Evolutionary conservation across 2,797 vertebrate species (phyloP).

Genomic region (Microctenopoma stevenorrisi): DNA sequence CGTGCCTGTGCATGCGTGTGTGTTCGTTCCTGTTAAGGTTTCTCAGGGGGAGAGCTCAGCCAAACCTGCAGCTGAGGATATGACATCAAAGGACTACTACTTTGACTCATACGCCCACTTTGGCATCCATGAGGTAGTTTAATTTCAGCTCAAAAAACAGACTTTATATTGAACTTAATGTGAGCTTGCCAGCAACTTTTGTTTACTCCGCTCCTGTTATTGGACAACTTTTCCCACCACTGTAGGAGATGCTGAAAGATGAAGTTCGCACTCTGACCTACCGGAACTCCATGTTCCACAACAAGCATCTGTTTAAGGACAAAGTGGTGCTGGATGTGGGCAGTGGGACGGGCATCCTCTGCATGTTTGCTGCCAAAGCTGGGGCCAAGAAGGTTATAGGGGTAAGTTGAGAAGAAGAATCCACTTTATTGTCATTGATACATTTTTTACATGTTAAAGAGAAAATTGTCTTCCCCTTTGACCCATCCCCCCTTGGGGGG

Average conservation of each 20-base stretch:
- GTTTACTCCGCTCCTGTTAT: not conserved
- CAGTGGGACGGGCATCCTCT: conserved; percentile 94
- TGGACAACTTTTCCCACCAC: rapidly evolving
- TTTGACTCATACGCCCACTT: conserved; percentile 97
- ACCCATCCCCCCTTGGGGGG: too few relatives aligned
- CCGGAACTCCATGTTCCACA: conserved; percentile 97
- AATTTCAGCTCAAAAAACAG: not conserved
- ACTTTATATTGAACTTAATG: not conserved
- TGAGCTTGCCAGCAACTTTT: too few relatives aligned
- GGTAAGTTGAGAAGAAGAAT: conserved; percentile 73
- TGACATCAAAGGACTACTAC: conserved; percentile 97
- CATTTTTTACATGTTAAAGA: too few relatives aligned
- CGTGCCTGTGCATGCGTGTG: not conserved
- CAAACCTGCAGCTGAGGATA: conserved; percentile 93
- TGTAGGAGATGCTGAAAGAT: conserved; percentile 95
- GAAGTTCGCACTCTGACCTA: conserved; percentile 95
- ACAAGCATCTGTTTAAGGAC: conserved; percentile 96
- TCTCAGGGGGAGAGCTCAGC: conserved; percentile 89
- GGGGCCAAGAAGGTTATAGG: conserved; percentile 94
- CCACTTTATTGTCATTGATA: too few relatives aligned
- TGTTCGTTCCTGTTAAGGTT: conserved; percentile 79
- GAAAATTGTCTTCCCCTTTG: too few relatives aligned
- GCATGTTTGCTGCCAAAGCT: conserved; percentile 96
- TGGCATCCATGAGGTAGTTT: conserved; percentile 91
- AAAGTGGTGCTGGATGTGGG: conserved; percentile 95